Base-by-base conservation (phyloP, 2,113 vertebrate genomes). In the Microtus richardsoni region DNA sequence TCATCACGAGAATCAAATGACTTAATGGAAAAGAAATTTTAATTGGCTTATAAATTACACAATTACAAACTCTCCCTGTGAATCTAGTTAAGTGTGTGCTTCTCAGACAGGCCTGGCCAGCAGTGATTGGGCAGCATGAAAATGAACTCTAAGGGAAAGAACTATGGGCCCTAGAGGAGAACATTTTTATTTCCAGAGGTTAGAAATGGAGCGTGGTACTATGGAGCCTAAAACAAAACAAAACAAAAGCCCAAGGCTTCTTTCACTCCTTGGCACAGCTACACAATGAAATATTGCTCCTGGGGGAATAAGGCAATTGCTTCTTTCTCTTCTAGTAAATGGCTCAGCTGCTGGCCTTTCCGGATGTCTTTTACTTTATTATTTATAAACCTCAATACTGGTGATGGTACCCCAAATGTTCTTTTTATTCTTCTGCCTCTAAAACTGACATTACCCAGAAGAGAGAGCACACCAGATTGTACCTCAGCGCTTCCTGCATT, bases 21-120 rank as follows among this genome's bases (percentile, higher is more conserved):
- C 66, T 75, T 60, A 91, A 79, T 30, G 79, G 91, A 97, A 98
- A 97, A 95, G 24, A 96, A 96, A 91, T 95, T 94, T 62, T 93
- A 64, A 84, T 83, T 96, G 95, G 96, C 88, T 74, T 60, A 0
- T 97, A 93, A 95, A 82, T 95, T 19, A 62, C 0, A 0, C 14
- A 75, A 36, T 62, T 94, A 88, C 89, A 96, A 97, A 87, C 41
- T 96, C 79, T 70, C 84, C 91, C 96, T 96, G 89, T 19, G 68
- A 78, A 91, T 86, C 96, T 84, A 97, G 89, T 96, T 97, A 96
- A 71, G 41, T 54, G 88, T 62, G 7, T 16, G 41, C 49, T 44
- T 36, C 78, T 13, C 60, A 30, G 5, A 92, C 44, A 86, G 84
- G 88, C 58, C 30, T 21, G 22, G 4, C 77, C 71, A 86, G 78